Evolutionary conservation across 1,140 invertebrate species (phyloP), one percentile per base, ranked within the genome.

Genomic region (Calephelis nemesis): DNA sequence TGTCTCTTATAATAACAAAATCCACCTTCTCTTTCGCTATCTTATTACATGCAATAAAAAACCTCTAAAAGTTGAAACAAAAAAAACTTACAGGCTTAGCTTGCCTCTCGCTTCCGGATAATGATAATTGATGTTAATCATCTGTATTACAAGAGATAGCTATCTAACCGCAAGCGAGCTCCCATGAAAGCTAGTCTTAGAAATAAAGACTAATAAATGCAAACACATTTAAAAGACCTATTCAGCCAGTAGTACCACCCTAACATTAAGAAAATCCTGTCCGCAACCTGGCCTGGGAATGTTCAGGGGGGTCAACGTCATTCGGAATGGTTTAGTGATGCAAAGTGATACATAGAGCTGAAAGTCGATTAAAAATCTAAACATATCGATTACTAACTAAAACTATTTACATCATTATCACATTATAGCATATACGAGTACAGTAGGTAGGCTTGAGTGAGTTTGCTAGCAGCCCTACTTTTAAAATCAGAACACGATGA

Each of bases 151-250:
- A 4, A 30, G 52, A 30, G 52, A 58, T 58, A 58, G 11, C 52
- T 58, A 58, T 58, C 52, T 54, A 52, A 64, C 67, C 74, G 69
- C 60, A 70, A 69, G 47, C 72, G 71, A 76, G 74, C 74, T 82
- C 82, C 78, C 81, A 84, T 86, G 79, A 85, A 79, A 87, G 83
- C 77, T 88, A 86, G 84, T 83, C 82, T 85, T 86, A 90, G 84
- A 85, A 87, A 87, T 90, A 90, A 87, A 88, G 84, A 82, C 83
- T 87, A 88, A 88, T 90, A 90, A 87, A 79, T 84, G 73, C 77
- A 83, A 87, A 85, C 79, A 83, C 75, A 78, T 82, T 85, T 88
- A 77, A 88, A 88, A 84, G 81, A 74, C 78, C 81, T 83, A 88
- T 90, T 88, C 81, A 87, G 76, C 75, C 77, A 75, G 81, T 81